Evolutionary conservation across 37 sponge, comb jelly and placozoan genomes (phyloP), one percentile per base, ranked within the genome.

Genomic region (Crambe crambe): DNA sequence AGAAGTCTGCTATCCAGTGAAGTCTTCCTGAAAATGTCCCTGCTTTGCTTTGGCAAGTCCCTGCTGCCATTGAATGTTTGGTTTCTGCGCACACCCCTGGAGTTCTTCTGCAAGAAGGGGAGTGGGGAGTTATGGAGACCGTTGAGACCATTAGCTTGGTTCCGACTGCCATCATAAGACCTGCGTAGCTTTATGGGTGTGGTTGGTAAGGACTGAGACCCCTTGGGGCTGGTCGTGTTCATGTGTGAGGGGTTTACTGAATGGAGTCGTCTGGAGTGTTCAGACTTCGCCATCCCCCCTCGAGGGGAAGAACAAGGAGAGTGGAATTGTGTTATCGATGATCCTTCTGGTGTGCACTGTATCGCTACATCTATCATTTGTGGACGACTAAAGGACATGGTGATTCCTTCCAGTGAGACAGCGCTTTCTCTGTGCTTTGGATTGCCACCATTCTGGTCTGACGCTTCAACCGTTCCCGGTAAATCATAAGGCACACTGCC

Each of bases 401-500:
- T 12, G 10, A 81, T 26, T 0, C 71, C 81, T 56, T 36, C 2
- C n/a, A 61, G 35, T 15, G 72, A 70, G 37, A 81, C 0, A 1
- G 73, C 36, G 3, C n/a, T 27, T 2, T 6, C 34, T 5, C 62
- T 58, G n/a, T 60, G 60, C 29, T 37, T 4, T 18, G 5, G 47
- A 17, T 23, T 23, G 58, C 22, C 30, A 6, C 44, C 3, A 30
- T 6, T 5, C 36, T 17, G 5, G 10, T 44, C 54, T 15, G 41
- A 47, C 18, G 47, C 56, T 47, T 60, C 65, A 0, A 85, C 79
- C 26, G 58, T 51, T 2, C 86, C 79, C 5, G 86, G 86, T 0
- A 85, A 78, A 32, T 85, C 86, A 4, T 39, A 71, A 1, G 86
- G 86, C 22, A 85, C 72, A 31, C 86, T 85, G 68, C 86, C 77